Base-by-base conservation (phyloP, 2,888 invertebrate genomes). In the Heterodera filipjevi region DNA sequence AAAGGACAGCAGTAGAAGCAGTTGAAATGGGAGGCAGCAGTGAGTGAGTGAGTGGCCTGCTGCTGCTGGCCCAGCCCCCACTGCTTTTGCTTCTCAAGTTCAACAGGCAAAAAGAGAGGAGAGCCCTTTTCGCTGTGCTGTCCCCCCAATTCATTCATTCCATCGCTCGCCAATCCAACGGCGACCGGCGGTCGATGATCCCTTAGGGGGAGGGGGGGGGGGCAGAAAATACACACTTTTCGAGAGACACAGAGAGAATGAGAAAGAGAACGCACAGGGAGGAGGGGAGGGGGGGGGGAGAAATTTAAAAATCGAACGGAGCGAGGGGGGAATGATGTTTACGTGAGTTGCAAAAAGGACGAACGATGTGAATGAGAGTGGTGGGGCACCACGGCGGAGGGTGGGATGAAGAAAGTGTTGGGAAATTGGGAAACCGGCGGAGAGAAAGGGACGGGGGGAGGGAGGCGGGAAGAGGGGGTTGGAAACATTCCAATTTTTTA, bases 171-270 rank as follows among this genome's bases (percentile, higher is more conserved):
- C 39, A 39, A 39, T 1, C 27, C 59, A n/a, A n/a, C n/a, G 27
- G n/a, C 3, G 59, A 6, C 27, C 3, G 59, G 8, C 27, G 59
- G 59, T 59, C 59, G 59, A 59, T 59, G 59, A 59, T 59, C 59
- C 59, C 59, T 59, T 59, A 59, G 59, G 59, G 59, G 53, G n/a
- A n/a, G 59, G 59, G 59, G 59, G n/a, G 59, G 59, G n/a, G 6
- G 59, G 10, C n/a, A 59, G n/a, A 59, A 59, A 59, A 59, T 27
- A n/a, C 59, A n/a, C 59, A 59, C n/a, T 53, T 16, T 53, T 22
- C 22, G 53, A 22, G 19, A 16, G 53, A 22, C 3, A 19, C 22
- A 19, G 53, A 53, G 53, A 53, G 19, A 6, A 22, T 16, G 53
- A 19, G 53, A 53, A 53, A 53, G 16, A 16, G 53, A 53, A 53